A percentile compares a stretch with the other conserved stretches of the same genome.
These are phyloP conservation scores for Corythoichthys intestinalis DNA, from an alignment of 2,113 vertebrate species.

Conservation along the genomic window DNA sequence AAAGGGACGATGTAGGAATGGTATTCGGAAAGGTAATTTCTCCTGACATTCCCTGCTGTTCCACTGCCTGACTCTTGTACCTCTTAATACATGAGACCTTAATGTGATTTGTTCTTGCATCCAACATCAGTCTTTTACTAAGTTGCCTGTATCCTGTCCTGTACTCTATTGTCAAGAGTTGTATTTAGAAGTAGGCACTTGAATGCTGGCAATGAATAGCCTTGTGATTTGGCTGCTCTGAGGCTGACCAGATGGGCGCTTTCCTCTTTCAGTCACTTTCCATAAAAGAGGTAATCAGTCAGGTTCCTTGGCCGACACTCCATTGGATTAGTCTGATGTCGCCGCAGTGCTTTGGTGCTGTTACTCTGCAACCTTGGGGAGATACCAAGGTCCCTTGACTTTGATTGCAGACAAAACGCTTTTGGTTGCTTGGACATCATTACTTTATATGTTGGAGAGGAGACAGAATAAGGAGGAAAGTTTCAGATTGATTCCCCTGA, in stretches of 20 bases:
- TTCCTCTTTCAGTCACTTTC: slow-evolving; percentile 55
- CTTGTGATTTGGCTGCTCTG: slow-evolving; percentile 16
- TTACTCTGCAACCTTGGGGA: slow-evolving; percentile 33
- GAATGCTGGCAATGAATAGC: slow-evolving; percentile 19
- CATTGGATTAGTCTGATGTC: slow-evolving; percentile 25
- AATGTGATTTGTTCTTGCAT: slow-evolving; percentile 23
- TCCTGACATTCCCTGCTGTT: neutral
- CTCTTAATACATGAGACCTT: neutral
- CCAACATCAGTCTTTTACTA: slow-evolving; percentile 21
- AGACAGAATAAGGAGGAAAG: neutral
- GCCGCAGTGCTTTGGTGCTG: slow-evolving; percentile 7
- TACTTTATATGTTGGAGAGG: slow-evolving; percentile 9
- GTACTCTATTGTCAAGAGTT: slow-evolving; percentile 18
- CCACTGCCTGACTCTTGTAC: neutral
- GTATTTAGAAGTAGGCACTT: slow-evolving; percentile 6
- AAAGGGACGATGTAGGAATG: neutral
- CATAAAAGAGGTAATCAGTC: slow-evolving; percentile 57
- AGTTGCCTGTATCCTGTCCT: slow-evolving; percentile 16
- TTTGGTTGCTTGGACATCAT: slow-evolving; percentile 11
- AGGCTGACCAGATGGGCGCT: slow-evolving; percentile 40
- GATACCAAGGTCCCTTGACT: slow-evolving; percentile 22
- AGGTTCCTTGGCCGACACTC: slow-evolving; percentile 24
- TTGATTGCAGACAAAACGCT: slow-evolving; percentile 21
- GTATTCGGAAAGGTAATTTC: neutral
- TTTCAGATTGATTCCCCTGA: slow-evolving; percentile 4